phyloP scores from a whole-genome alignment of 2,797 vertebrate species.

The Crenichthys baileyi region DNA sequence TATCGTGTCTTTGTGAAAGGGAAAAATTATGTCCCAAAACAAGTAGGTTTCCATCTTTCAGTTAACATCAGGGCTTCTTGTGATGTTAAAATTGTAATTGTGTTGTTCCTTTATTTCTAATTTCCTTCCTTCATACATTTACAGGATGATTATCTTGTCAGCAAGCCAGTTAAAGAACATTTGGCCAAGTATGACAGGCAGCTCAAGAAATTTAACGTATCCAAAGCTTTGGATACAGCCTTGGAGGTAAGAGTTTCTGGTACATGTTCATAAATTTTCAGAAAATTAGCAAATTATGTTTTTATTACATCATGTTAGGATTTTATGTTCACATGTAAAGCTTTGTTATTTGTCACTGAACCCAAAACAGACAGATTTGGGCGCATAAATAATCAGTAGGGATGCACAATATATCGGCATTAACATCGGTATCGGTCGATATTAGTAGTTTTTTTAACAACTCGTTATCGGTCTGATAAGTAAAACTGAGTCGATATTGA shows the following conservation, averaged over 20 bases:
- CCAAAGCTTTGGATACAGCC: slow-evolving; percentile 92
- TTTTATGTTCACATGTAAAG: not conserved
- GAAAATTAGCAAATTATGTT: not conserved
- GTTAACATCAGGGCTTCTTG: not conserved
- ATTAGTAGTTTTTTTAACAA: no score
- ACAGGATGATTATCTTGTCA: slow-evolving; percentile 93
- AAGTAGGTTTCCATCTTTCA: slow-evolving; percentile 69
- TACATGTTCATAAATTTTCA: no score
- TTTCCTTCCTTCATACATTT: slow-evolving; percentile 22
- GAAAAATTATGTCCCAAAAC: slow-evolving; percentile 89
- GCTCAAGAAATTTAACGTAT: slow-evolving; percentile 90
- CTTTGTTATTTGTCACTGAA: not conserved
- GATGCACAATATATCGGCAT: no score
- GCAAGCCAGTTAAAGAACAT: slow-evolving; percentile 85
- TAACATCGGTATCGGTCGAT: no score
- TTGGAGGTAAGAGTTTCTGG: slow-evolving; percentile 80
- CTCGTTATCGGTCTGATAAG: no score
- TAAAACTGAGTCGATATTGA: no score
- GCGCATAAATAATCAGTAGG: no score
- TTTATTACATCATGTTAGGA: not conserved
- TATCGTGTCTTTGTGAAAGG: slow-evolving; percentile 92
- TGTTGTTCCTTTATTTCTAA: not conserved
- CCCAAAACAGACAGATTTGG: not conserved
- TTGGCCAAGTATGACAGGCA: slow-evolving; percentile 90
- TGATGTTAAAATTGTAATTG: not conserved